A percentile compares a stretch with the other conserved stretches of the same genome.
phyloP scores from a whole-genome alignment of 2,888 invertebrate species.

The Epistrophella euchroma region DNA sequence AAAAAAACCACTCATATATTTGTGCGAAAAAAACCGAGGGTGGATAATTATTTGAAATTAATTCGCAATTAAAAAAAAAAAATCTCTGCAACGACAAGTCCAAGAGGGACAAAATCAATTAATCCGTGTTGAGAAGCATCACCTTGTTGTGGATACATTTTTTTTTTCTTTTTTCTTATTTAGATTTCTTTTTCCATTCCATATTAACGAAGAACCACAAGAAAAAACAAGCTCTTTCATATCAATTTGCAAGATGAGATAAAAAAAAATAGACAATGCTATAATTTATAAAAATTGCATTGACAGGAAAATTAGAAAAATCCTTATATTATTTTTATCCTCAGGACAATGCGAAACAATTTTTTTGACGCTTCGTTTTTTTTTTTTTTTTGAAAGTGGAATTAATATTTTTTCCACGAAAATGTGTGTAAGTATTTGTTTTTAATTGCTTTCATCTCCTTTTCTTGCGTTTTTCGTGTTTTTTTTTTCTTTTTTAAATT shows the following conservation, averaged over 20 bases:
- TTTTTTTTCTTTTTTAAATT: slow-evolving; percentile 30
- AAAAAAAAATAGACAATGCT: slow-evolving; percentile 32
- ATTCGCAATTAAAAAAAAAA: slow-evolving; percentile 64
- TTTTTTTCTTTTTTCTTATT: neutral
- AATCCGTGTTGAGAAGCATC: slow-evolving; percentile 55
- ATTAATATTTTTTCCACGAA: slow-evolving; percentile 51
- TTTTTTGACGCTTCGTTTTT: slow-evolving; percentile 19
- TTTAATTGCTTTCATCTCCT: slow-evolving; percentile 75
- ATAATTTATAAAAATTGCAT: slow-evolving; percentile 71
- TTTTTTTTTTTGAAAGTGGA: slow-evolving; percentile 12
- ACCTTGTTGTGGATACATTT: slow-evolving; percentile 12
- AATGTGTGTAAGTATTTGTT: slow-evolving; percentile 61
- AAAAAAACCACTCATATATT: slow-evolving; percentile 29
- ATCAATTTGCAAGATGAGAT: slow-evolving; percentile 29
- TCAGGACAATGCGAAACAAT: slow-evolving; percentile 51
- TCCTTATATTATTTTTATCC: slow-evolving; percentile 32
- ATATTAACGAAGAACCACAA: slow-evolving; percentile 16
- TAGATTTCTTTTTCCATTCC: neutral
- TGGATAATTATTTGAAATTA: slow-evolving; percentile 68
- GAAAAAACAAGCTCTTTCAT: slow-evolving; percentile 27
- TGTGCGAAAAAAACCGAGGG: neutral
- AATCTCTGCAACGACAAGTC: slow-evolving; percentile 47
- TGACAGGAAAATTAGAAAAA: slow-evolving; percentile 47
- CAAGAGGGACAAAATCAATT: slow-evolving; percentile 61
- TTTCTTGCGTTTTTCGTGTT: slow-evolving; percentile 54